Evolutionary conservation across 2,888 invertebrate species (phyloP), one percentile per base, ranked within the genome.

Genomic region (Caenorhabditis sinica): DNA sequence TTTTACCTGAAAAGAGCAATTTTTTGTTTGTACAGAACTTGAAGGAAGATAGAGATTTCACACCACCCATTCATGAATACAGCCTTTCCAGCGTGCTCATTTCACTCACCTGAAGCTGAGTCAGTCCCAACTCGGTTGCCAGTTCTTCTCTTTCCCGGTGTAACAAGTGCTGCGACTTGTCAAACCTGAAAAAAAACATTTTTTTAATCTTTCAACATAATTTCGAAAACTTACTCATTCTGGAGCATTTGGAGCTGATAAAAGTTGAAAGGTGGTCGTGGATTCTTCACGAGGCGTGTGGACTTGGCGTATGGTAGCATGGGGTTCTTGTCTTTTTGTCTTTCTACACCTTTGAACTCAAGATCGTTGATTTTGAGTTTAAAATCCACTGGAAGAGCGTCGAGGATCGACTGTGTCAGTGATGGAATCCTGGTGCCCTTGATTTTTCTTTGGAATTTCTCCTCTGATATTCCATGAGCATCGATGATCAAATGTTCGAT

Each of bases 191-290:
- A 86, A 74, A 28, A n/a, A 17, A 15, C 11, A 65, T 45, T 17
- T 45, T 23, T 25, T 15, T 56, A n/a, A n/a, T n/a, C n/a, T 13
- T 61, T 9, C n/a, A n/a, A n/a, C n/a, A n/a, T n/a, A n/a, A 40
- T 25, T 33, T 23, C 25, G 30, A 5, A 53, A 23, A 61, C 73
- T 56, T 28, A 87, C 94, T 98, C 95, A 94, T 98, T 95, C 94
- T 99, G 99, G 92, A 99, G 95, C 94, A 98, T 97, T 94, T 98
- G 98, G 45, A 99, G 95, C 94, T 99, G 99, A 86, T 98, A 95
- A 93, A 97, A 97, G 94, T 97, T 97, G 95, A 99, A 99, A 94
- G 99, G 99, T 92, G 99, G 99, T 92, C 99, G 95, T 17, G 99
- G 99, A 94, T 99, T 99, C 93, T 99, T 95, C 63, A 89, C 98